phyloP scores from a whole-genome alignment of 2,797 vertebrate species.

The Lemur catta region DNA sequence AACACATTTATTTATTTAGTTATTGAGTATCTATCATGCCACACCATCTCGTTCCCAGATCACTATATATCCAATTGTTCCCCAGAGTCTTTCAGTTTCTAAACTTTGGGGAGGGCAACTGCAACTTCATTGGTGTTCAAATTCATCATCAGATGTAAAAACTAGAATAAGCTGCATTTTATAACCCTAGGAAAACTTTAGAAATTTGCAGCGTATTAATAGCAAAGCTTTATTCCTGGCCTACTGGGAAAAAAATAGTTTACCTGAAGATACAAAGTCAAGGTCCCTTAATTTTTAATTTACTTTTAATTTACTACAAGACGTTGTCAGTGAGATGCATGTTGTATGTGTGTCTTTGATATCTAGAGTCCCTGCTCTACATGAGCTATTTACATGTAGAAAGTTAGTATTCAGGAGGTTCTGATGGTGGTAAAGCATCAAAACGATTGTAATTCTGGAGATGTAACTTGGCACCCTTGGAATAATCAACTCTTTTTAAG shows the following conservation, averaged over 20 bases:
- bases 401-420: neutral
- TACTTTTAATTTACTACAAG: neutral
- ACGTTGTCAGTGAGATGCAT: neutral
- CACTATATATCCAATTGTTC: neutral
- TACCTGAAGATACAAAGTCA: neutral
- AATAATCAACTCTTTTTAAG: neutral
- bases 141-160: neutral
- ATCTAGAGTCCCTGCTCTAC: neutral
- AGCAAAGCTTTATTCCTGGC: neutral
- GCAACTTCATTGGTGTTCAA: neutral
- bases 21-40: neutral
- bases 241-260: neutral
- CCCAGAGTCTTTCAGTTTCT: neutral
- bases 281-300: neutral
- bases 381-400: neutral
- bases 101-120: neutral
- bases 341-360: neutral
- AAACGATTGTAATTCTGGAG: neutral
- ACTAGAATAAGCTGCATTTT: neutral
- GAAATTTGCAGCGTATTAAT: neutral
- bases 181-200: neutral
- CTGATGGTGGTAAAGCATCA: neutral
- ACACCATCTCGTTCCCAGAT: neutral
- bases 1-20: neutral
- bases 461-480: neutral